Percentiles rank a stretch among this genome's conserved stretches.
phyloP scores from a whole-genome alignment of 1,140 invertebrate species.

The Matsumurasca onukii region DNA sequence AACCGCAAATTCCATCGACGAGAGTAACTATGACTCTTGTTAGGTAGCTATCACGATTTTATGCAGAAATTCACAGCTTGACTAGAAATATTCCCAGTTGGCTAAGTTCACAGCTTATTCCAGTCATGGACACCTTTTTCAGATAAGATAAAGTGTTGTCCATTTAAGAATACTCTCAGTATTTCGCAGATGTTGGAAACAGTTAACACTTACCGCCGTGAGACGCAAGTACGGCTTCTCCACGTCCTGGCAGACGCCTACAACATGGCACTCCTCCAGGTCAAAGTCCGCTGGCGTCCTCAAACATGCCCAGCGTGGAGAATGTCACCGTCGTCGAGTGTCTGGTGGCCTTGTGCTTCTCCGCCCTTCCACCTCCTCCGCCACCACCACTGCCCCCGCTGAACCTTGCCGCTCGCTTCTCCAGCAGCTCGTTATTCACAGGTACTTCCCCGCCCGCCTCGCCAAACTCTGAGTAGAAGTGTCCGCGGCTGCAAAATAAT shows the following conservation, averaged over 20 bases:
- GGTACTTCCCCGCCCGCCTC: slow-evolving; percentile 39
- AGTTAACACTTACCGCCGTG: slow-evolving; percentile 64
- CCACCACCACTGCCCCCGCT: slow-evolving; percentile 44
- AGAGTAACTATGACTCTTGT: too few species aligned
- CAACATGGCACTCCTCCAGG: slow-evolving; percentile 82
- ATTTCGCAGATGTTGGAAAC: too few species aligned
- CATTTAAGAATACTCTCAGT: too few species aligned
- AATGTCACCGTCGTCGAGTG: slow-evolving; percentile 41
- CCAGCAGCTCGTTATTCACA: slow-evolving; percentile 63
- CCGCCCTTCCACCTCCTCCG: slow-evolving; percentile 27
- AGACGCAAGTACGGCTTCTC: slow-evolving; percentile 94
- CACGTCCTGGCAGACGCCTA: slow-evolving; percentile 88
- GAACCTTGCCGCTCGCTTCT: slow-evolving; percentile 87
- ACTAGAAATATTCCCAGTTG: too few species aligned
- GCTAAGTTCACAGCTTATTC: too few species aligned
- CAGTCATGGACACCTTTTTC: too few species aligned
- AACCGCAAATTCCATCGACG: too few species aligned
- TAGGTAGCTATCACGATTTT: too few species aligned
- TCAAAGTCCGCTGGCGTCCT: slow-evolving; percentile 67
- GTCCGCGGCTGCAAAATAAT: slow-evolving; percentile 42
- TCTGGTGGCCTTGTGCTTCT: background rate
- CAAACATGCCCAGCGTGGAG: slow-evolving; percentile 46
- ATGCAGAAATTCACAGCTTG: too few species aligned
- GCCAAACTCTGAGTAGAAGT: slow-evolving; percentile 71
- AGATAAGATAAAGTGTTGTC: too few species aligned